Conservation (phyloP, 2,797 vertebrate species). For the Amniataba percoides region DNA sequence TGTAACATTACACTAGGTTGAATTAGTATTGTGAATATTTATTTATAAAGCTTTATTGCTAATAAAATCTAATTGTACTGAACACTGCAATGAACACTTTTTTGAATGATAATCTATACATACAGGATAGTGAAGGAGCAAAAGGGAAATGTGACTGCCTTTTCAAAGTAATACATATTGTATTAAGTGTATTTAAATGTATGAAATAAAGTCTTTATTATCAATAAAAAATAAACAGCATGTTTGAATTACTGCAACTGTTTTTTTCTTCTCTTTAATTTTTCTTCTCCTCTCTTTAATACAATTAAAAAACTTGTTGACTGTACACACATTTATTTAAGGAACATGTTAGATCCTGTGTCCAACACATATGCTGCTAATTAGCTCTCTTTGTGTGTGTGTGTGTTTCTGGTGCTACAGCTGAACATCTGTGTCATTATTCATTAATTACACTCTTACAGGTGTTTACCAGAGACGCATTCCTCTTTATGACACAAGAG, state of each 20-base stretch:
- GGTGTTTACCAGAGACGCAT: background rate
- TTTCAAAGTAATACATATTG: constrained; percentile 57
- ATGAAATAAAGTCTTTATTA: constrained; percentile 19
- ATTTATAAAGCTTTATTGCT: constrained; percentile 33
- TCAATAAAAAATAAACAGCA: background rate
- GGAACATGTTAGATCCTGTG: background rate
- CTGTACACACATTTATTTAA: background rate
- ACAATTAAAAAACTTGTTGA: background rate
- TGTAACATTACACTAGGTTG: constrained; percentile 12
- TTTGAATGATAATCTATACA: constrained; percentile 14
- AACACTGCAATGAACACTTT: constrained; percentile 11
- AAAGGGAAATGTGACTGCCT: constrained; percentile 39
- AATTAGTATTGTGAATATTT: constrained; percentile 51
- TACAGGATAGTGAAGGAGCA: background rate
- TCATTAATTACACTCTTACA: background rate
- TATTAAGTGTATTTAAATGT: constrained; percentile 45
- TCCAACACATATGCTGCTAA: background rate
- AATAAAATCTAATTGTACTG: constrained; percentile 1
- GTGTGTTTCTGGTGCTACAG: background rate
- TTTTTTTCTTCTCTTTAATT: background rate
- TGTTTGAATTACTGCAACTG: constrained; percentile 5
- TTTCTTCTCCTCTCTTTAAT: background rate
- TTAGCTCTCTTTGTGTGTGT: background rate
- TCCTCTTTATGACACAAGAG: background rate
- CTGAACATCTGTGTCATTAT: background rate